phyloP scores from a whole-genome alignment of 2,113 vertebrate species.

The Herpetotheres cachinnans region DNA sequence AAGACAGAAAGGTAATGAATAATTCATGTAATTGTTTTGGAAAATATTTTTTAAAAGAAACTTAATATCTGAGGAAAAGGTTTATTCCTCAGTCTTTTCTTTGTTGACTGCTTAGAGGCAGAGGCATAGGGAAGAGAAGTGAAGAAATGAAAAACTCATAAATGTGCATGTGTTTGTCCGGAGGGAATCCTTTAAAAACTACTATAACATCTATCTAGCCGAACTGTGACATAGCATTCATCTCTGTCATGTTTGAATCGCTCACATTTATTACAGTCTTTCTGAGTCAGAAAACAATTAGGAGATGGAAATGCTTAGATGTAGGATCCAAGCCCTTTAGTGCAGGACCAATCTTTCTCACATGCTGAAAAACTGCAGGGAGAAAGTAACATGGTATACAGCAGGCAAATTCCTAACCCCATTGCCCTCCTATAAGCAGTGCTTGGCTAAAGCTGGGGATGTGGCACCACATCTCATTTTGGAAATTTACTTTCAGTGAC shows the following conservation, averaged over 20 bases:
- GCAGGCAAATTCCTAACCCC: neutral
- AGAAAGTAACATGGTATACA: neutral
- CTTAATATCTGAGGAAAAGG: neutral
- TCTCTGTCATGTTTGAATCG: neutral
- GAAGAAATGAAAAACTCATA: neutral
- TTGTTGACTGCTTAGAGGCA: neutral
- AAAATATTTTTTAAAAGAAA: constrained; percentile 1
- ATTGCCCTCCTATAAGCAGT: neutral
- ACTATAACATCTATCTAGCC: neutral
- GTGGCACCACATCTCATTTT: neutral
- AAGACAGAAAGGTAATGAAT: constrained; percentile 2
- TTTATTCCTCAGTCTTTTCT: neutral
- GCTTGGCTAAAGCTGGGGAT: neutral
- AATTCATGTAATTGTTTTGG: constrained; percentile 11
- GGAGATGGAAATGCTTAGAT: neutral
- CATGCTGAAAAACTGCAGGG: neutral
- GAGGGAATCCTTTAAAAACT: constrained; percentile 17
- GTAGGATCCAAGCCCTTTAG: neutral
- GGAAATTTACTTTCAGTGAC: neutral
- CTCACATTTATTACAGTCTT: neutral
- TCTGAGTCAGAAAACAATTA: constrained; percentile 14
- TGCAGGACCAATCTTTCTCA: neutral
- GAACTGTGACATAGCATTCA: neutral
- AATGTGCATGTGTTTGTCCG: neutral
- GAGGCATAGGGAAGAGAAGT: neutral